Base-by-base conservation (phyloP, 2,113 vertebrate species). In the Cebidichthys violaceus region DNA sequence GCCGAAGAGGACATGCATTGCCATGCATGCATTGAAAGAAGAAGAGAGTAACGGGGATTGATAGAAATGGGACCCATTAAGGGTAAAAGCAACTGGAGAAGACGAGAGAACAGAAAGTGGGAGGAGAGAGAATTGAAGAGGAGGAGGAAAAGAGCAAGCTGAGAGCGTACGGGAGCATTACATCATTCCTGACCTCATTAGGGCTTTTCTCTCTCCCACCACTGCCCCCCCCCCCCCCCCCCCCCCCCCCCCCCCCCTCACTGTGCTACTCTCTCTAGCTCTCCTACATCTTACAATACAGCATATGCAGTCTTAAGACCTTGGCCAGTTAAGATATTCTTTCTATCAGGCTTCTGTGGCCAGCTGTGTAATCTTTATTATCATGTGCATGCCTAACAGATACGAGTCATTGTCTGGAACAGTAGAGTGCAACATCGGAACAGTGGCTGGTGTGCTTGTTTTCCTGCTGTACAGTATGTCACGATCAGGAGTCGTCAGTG, bases 111-210 rank as follows among this genome's bases (percentile, higher is more conserved):
- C 72, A 87, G 85, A 88, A 89, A 90, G 89, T 89, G 90, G 90
- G 88, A 91, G 88, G 91, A 77, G 87, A 86, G 82, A 86, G 85
- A 81, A 86, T 85, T 41, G 77, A 84, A 91, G 89, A 86, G 87
- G 86, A 87, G 83, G 83, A 86, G 81, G 88, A 90, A 87, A 91
- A 82, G 90, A 90, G 91, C 84, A 91, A 92, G 90, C 83, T 47
- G 87, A 87, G 86, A 90, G 90, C 78, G 72, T 91, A 91, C 88
- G 84, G 82, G 86, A 90, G 92, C 90, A 92, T 94, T 95, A 94
- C 94, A 94, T 94, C 93, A 95, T 93, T 91, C 89, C 88, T 95
- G 95, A 95, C 95, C 94, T 95, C 94, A 95, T 94, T 94, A 94
- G 92, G 90, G 86, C 85, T 90, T 88, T 85, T 90, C 92, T 88